Percentiles rank a stretch among this genome's conserved stretches.
Conservation (phyloP, 1,140 invertebrate species). For the Capitella teleta region DNA sequence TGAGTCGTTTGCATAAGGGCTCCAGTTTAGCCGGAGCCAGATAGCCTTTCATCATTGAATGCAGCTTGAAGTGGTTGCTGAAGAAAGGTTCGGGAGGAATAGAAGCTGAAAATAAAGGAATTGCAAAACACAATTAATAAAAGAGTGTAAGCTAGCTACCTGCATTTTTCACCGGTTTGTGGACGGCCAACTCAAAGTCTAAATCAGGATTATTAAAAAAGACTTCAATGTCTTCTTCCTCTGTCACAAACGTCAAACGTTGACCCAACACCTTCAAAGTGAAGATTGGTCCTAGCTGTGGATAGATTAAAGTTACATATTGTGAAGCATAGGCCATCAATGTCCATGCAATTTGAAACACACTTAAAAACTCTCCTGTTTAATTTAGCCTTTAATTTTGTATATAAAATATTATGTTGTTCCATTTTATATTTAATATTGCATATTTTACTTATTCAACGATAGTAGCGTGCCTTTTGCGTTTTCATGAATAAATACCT, state of each 20-base stretch:
- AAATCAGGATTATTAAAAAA: constrained; percentile 25
- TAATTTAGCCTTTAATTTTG: no score
- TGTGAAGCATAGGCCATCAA: no score
- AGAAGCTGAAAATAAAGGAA: constrained; percentile 20
- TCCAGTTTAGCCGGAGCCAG: constrained; percentile 19
- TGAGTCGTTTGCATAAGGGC: constrained; percentile 14
- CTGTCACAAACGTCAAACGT: constrained; percentile 25
- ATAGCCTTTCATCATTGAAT: constrained; percentile 28
- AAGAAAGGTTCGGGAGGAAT: constrained; percentile 23
- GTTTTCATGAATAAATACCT: no score
- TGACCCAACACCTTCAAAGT: constrained; percentile 28
- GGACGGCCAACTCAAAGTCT: constrained; percentile 29
- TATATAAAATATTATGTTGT: no score
- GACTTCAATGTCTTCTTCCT: constrained; percentile 21
- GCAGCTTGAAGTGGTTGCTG: constrained; percentile 23
- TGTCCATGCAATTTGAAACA: no score
- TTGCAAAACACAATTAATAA: not conserved
- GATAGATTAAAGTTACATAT: constrained; percentile 9
- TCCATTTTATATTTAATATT: no score
- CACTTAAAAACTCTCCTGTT: no score
- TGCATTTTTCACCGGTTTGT: constrained; percentile 18
- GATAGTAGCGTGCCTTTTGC: no score
- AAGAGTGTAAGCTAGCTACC: constrained; percentile 1
- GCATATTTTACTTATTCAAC: no score
- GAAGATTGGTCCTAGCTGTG: constrained; percentile 27